Conservation (phyloP, 2,797 vertebrate genomes). For the Pelodytes ibericus region DNA sequence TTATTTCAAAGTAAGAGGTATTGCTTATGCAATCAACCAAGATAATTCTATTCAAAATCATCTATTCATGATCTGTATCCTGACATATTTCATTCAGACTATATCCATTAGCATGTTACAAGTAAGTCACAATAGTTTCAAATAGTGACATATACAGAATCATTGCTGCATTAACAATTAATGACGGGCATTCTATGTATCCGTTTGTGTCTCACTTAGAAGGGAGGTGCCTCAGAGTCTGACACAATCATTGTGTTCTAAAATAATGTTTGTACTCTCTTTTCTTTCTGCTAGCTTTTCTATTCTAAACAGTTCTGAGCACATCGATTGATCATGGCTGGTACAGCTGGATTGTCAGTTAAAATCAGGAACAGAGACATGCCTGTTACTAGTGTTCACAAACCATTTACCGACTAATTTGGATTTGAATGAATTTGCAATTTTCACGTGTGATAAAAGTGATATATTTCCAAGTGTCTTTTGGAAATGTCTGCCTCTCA, state of each 20-base stretch:
- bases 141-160: conserved; percentile 21
- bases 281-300: neutral
- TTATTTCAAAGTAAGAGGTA: conserved; percentile 63
- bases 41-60: conserved; percentile 56
- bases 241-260: conserved; percentile 21
- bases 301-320: neutral
- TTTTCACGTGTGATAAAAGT: conserved; percentile 49
- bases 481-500: conserved; percentile 44
- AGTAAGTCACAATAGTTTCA: conserved; percentile 47
- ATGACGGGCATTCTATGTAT: neutral
- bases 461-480: conserved; percentile 40
- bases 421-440: conserved; percentile 45
- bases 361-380: conserved; percentile 25
- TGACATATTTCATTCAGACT: conserved; percentile 53
- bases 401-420: conserved; percentile 42
- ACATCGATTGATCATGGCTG: conserved; percentile 1
- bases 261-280: conserved; percentile 1
- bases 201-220: conserved; percentile 4
- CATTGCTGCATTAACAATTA: conserved; percentile 34
- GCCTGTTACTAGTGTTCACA: conserved; percentile 37
- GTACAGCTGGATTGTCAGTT: conserved; percentile 42
- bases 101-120: conserved; percentile 50
- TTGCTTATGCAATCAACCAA: conserved; percentile 59
- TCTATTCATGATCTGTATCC: conserved; percentile 53
- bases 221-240: conserved; percentile 1